Base-by-base conservation (phyloP, 2,888 invertebrate genomes). In the Lithophane socia region DNA sequence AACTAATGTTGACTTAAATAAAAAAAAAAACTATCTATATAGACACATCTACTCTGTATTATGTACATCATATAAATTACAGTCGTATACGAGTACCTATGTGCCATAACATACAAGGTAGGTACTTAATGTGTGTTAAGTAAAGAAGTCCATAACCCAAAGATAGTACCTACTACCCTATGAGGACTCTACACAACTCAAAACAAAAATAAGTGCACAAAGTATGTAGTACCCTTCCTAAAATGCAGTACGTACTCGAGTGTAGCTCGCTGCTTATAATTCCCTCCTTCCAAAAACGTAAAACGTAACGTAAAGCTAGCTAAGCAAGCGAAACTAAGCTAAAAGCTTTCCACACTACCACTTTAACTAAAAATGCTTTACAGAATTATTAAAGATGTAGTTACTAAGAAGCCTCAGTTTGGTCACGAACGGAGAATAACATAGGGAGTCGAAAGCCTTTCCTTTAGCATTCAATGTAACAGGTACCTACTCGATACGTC, bases 351-450 rank as follows among this genome's bases (percentile, higher is more conserved):
- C 64, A 54, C 64, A 67, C 65, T 67, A 69, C 65, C 80, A 69
- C 69, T 75, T 82, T 77, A 74, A 77, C 78, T 80, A 72, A 84
- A 82, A 79, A 69, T 74, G 29, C 72, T 77, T 74, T 79, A 79
- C 73, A 82, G 56, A 73, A 82, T 77, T 80, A 82, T 56, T 29
- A 42, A 83, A 86, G 61, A 79, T 73, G 64, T 65, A 56, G 42
- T n/a, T 66, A 52, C 68, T 69, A 65, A 69, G 68, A 61, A 65
- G n/a, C 54, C 63, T 13, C 16, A 76, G 64, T 76, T 75, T 76
- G 64, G 77, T 77, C 83, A 83, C 87, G 68, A 78, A 73, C 3
- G n/a, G 70, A 13, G 24, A 64, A 71, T 61, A 68, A 69, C 58
- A 67, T 75, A 73, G 42, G 71, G 9, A 76, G 72, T 82, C 42